Evolutionary conservation across 2,113 vertebrate species (phyloP).

Genomic region (Athene noctua): DNA sequence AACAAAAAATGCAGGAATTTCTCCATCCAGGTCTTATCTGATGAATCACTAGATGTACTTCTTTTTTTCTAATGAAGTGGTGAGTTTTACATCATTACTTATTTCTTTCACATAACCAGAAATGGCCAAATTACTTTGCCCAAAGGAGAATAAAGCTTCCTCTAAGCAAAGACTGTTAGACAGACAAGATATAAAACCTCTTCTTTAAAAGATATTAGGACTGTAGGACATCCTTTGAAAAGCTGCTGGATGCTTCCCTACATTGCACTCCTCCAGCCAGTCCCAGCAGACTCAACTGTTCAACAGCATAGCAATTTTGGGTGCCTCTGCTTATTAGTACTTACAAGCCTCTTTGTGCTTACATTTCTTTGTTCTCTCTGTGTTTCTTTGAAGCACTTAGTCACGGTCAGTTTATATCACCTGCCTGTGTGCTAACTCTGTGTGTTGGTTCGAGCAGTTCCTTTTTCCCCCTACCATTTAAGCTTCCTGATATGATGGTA

Average conservation of each 20-base stretch:
- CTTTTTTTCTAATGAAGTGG: background rate
- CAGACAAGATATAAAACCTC: background rate
- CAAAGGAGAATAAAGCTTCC: background rate
- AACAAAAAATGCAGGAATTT: constrained; percentile 43
- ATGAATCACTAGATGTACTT: constrained; percentile 24
- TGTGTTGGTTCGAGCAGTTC: background rate
- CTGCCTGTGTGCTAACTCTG: background rate
- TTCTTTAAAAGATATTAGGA: background rate
- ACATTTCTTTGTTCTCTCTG: background rate
- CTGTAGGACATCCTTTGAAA: background rate
- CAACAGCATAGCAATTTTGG: background rate
- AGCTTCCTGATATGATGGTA: background rate
- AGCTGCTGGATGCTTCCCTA: background rate
- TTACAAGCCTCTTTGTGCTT: background rate
- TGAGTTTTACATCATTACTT: background rate
- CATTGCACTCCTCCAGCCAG: background rate
- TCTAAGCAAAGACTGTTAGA: background rate
- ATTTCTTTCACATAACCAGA: background rate
- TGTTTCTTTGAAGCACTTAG: background rate
- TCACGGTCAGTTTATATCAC: background rate
- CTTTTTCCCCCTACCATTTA: background rate
- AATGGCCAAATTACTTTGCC: background rate
- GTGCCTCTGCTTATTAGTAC: background rate
- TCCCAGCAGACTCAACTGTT: background rate
- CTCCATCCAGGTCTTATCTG: constrained; percentile 17